Base-by-base conservation (phyloP, 35 echinoderm and acorn worm species). In the Lytechinus pictus region DNA sequence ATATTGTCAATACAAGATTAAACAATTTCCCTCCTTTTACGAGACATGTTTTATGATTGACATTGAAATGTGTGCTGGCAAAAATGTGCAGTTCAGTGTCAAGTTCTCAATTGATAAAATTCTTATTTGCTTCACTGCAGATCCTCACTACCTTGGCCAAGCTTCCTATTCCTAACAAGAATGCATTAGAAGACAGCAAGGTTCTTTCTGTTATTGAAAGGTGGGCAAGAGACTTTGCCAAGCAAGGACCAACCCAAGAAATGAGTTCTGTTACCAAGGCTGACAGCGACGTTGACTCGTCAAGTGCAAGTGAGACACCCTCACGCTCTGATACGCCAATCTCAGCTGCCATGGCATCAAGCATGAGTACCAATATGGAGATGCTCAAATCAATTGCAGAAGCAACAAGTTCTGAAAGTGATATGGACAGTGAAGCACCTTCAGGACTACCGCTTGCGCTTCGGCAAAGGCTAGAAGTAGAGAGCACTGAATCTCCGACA, bases 101-200 rank as follows among this genome's bases (percentile, higher is more conserved):
- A 1, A 14, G 6, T 79, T 79, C 21, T 79, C 6, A 79, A 7
- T 79, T n/a, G 7, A 7, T 8, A 79, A 24, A 79, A 79, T 5
- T 79, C 66, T 79, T 0, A 79, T 79, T 96, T 28, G 28, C 51
- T 53, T 60, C 86, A 94, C 61, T 86, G 12, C 95, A 99, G 98
- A 98, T 99, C 61, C 91, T 99, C 8, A 89, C 86, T n/a, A 98
- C 98, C 21, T 88, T 99, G 7, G 55, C 71, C 14, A 97, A 96
- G 88, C 95, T 99, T 94, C 98, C 98, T 53, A 96, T 99, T 54
- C 95, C 98, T 6, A 96, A 97, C n/a, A 99, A 97, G 86, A 99
- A 97, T 97, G 97, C 97, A 27, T 86, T 99, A 52, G 98, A 99
- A 53, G 98, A 99, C 52, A 99, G 98, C 87, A 98, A 97, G 87